Evolutionary conservation across 2,888 invertebrate species (phyloP).

Genomic region (Leptopilina myrica): DNA sequence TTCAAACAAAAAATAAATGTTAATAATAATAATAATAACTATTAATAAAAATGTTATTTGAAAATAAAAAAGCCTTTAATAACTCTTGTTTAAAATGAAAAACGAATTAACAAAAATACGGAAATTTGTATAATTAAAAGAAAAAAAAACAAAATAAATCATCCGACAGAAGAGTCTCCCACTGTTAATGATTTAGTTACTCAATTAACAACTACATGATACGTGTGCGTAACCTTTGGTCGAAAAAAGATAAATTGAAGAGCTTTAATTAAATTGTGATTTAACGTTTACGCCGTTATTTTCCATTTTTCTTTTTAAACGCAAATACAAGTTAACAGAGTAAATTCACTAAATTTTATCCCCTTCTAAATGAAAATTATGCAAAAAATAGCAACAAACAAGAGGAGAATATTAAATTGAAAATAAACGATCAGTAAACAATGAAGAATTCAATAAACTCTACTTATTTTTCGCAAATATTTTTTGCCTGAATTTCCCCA

Average conservation of each 20-base stretch:
- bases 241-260: slow-evolving; percentile 24
- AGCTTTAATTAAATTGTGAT: slow-evolving; percentile 25
- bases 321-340: background rate
- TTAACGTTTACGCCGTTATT: slow-evolving; percentile 15
- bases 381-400: too few relatives aligned
- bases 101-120: too few relatives aligned
- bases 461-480: background rate
- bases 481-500: too few relatives aligned
- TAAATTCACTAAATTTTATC: slow-evolving; percentile 2
- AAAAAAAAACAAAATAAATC: background rate
- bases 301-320: background rate
- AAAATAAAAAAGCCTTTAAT: too few relatives aligned
- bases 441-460: background rate
- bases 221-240: background rate
- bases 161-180: background rate
- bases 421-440: background rate
- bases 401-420: too few relatives aligned
- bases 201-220: slow-evolving; percentile 26
- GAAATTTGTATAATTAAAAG: too few relatives aligned
- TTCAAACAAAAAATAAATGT: too few relatives aligned
- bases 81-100: too few relatives aligned
- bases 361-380: background rate
- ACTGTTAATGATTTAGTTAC: slow-evolving; percentile 12
- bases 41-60: too few relatives aligned
- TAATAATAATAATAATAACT: too few relatives aligned